phyloP scores from a whole-genome alignment of 2,888 invertebrate genomes.

The Cordilura impudica region DNA sequence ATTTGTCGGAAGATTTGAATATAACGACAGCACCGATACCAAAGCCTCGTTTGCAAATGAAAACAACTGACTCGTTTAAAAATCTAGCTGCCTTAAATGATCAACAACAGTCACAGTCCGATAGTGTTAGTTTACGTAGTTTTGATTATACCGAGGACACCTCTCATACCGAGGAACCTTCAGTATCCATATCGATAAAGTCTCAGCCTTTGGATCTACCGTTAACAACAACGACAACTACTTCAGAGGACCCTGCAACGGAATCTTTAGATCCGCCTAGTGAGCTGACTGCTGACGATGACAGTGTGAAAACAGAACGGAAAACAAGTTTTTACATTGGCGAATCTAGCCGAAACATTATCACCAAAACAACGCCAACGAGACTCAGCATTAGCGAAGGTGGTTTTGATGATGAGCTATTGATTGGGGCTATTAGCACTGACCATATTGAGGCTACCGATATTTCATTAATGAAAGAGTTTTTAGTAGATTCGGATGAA shows the following conservation, averaged over 20 bases:
- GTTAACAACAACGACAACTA: constrained; percentile 68
- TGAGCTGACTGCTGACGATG: constrained; percentile 72
- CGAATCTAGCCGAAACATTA: constrained; percentile 77
- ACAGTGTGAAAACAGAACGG: constrained; percentile 68
- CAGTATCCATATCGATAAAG: constrained; percentile 68
- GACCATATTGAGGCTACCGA: constrained; percentile 68
- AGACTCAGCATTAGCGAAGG: constrained; percentile 61
- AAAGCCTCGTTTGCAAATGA: constrained; percentile 74
- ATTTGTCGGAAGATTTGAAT: constrained; percentile 22
- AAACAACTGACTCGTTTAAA: constrained; percentile 70
- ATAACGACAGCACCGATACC: constrained; percentile 70
- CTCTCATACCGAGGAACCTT: constrained; percentile 73
- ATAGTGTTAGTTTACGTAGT: constrained; percentile 73
- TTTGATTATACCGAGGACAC: constrained; percentile 74
- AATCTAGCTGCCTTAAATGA: constrained; percentile 69
- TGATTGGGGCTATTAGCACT: neutral
- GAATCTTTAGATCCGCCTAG: constrained; percentile 72
- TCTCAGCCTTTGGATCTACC: constrained; percentile 66
- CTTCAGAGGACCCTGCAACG: constrained; percentile 70
- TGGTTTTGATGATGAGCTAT: constrained; percentile 46
- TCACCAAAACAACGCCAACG: constrained; percentile 73
- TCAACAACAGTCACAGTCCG: constrained; percentile 65
- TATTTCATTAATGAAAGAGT: constrained; percentile 68
- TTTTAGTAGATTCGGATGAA: constrained; percentile 72
- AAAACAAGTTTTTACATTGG: constrained; percentile 77